phyloP scores from a whole-genome alignment of 2,797 vertebrate genomes.

The Leptoclinus maculatus region DNA sequence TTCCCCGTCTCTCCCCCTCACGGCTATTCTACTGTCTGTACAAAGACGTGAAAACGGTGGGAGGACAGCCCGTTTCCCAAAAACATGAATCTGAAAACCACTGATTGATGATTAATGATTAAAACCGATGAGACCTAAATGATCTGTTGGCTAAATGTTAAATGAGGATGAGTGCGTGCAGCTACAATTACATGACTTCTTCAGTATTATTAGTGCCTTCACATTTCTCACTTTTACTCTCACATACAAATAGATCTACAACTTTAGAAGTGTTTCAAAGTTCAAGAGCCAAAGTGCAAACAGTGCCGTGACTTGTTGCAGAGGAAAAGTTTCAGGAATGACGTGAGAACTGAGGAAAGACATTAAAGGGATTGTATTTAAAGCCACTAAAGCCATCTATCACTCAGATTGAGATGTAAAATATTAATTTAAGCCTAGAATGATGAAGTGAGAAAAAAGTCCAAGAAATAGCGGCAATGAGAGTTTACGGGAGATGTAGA shows the following conservation, averaged over 20 bases:
- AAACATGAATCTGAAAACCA: background rate
- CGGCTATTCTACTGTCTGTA: background rate
- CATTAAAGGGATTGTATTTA: constrained; percentile 3
- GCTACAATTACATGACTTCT: background rate
- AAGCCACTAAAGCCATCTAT: constrained; percentile 21
- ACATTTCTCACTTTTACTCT: constrained; percentile 10
- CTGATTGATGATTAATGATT: background rate
- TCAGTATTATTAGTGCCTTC: background rate
- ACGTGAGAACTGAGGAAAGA: background rate
- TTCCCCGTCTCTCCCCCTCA: background rate
- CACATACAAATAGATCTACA: constrained; percentile 5
- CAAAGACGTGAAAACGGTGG: constrained; percentile 10
- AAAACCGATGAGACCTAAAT: background rate
- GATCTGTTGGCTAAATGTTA: constrained; percentile 3
- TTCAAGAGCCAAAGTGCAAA: constrained; percentile 14
- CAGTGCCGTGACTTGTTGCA: background rate
- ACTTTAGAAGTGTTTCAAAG: constrained; percentile 14
- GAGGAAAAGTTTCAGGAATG: background rate
- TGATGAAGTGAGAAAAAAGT: constrained; percentile 3
- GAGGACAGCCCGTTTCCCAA: constrained; percentile 1
- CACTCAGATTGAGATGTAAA: constrained; percentile 10
- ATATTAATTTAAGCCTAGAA: constrained; percentile 35
- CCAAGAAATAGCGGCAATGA: background rate
- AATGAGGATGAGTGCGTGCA: too few species aligned
- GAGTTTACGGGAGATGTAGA: constrained; percentile 16